phyloP scores from a whole-genome alignment of 2,113 vertebrate genomes.

The Pelodiscus sinensis region DNA sequence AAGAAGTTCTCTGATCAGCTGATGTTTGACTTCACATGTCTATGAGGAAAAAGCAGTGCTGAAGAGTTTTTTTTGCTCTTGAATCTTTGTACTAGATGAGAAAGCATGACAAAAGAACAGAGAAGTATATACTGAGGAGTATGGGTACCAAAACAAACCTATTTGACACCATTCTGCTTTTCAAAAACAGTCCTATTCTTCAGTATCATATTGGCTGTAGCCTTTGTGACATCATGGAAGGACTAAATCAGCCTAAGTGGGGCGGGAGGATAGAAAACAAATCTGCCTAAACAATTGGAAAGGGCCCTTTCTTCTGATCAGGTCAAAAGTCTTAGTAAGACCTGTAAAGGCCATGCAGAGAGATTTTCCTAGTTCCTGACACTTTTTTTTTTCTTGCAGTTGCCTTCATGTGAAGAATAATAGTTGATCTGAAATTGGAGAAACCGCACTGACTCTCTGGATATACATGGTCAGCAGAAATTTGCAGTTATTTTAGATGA shows the following conservation, averaged over 20 bases:
- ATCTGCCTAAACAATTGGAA: neutral
- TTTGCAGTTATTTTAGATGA: neutral
- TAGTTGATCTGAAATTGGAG: neutral
- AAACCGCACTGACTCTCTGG: neutral
- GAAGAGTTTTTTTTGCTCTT: neutral
- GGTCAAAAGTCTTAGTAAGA: neutral
- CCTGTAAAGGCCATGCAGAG: neutral
- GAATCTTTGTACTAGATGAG: neutral
- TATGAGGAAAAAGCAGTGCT: neutral
- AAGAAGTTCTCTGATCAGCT: neutral
- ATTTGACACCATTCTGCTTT: neutral
- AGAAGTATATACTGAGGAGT: neutral
- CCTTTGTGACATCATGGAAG: neutral
- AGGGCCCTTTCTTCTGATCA: neutral
- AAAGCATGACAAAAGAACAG: neutral
- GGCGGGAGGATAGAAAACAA: neutral
- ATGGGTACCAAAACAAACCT: neutral
- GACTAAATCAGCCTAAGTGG: neutral
- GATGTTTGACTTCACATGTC: neutral
- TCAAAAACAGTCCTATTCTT: neutral
- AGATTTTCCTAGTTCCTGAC: neutral
- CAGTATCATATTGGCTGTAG: neutral
- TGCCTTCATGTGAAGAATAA: neutral
- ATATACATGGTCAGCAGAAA: neutral
- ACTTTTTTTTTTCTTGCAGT: neutral